Percentiles rank a stretch among this genome's conserved stretches.
These are phyloP conservation scores for Phalacrocorax pelagicus DNA, from an alignment of 2,113 vertebrate genomes.

Conservation along the genomic window DNA sequence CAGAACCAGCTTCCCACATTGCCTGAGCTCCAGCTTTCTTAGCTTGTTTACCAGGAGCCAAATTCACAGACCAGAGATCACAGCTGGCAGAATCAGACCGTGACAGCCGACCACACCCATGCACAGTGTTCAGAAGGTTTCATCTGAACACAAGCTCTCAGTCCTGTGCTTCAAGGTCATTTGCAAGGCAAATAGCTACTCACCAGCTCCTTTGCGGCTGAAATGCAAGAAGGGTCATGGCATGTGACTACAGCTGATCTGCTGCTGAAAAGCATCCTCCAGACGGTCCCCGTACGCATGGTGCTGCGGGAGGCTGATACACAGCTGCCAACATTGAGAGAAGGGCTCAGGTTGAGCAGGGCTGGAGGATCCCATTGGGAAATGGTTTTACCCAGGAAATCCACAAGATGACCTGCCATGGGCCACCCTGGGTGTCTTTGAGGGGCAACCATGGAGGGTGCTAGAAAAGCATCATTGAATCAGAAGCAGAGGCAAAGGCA, in stretches of 20 bases:
- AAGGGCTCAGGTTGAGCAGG: background rate
- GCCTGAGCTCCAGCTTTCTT: background rate
- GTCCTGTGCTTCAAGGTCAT: background rate
- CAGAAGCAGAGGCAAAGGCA: background rate
- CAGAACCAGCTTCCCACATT: background rate
- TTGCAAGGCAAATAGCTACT: background rate
- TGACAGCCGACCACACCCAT: background rate
- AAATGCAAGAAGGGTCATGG: background rate
- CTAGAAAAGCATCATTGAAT: background rate
- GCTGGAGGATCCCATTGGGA: fast-evolving
- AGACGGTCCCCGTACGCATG: background rate
- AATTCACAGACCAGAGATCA: background rate
- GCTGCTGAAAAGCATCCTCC: background rate
- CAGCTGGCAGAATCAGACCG: background rate
- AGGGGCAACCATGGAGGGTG: background rate
- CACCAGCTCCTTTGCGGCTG: background rate
- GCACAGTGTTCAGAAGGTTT: background rate
- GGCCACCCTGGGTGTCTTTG: background rate
- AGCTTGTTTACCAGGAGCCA: background rate
- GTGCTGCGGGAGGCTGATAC: background rate
- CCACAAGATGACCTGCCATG: background rate
- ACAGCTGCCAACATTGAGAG: background rate
- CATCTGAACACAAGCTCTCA: background rate
- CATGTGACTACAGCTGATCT: fast-evolving
- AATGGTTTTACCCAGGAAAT: background rate